Evolutionary conservation across 2,113 vertebrate genomes (phyloP).

Genomic region (Diglossa brunneiventris): DNA sequence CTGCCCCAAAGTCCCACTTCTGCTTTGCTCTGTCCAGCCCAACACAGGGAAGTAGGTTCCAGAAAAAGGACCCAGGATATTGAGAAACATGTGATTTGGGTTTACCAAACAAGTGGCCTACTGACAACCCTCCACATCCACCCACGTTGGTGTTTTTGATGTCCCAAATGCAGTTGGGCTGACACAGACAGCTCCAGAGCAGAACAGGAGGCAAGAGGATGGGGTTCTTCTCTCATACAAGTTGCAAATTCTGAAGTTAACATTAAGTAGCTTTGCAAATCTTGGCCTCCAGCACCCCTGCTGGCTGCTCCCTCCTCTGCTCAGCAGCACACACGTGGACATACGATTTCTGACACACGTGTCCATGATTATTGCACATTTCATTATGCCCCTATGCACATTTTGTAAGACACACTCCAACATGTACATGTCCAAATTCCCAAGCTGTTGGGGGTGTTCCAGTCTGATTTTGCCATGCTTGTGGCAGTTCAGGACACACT

Average conservation of each 20-base stretch:
- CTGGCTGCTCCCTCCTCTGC: slow-evolving; percentile 3
- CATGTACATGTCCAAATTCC: accelerated
- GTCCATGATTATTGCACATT: not conserved
- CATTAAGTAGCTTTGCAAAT: not conserved
- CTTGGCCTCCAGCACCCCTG: slow-evolving; percentile 30
- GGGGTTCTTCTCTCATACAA: not conserved
- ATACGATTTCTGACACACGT: accelerated
- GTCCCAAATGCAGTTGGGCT: not conserved
- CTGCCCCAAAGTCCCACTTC: not conserved
- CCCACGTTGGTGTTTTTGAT: not conserved
- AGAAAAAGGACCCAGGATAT: not conserved
- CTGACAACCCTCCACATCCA: not conserved
- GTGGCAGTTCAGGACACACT: not conserved
- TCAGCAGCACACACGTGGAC: not conserved
- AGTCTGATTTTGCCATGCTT: not conserved
- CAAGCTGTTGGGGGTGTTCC: not conserved
- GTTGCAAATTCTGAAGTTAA: not conserved
- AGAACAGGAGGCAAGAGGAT: not conserved
- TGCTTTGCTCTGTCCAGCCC: not conserved
- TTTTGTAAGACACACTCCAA: not conserved
- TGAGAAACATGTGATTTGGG: not conserved
- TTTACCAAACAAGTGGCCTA: not conserved
- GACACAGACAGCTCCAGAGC: not conserved
- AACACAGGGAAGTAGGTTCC: not conserved
- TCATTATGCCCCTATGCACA: accelerated